These are phyloP conservation scores for Nasonovia ribisnigri DNA, from an alignment of 2,888 invertebrate species.

Conservation along the genomic window DNA sequence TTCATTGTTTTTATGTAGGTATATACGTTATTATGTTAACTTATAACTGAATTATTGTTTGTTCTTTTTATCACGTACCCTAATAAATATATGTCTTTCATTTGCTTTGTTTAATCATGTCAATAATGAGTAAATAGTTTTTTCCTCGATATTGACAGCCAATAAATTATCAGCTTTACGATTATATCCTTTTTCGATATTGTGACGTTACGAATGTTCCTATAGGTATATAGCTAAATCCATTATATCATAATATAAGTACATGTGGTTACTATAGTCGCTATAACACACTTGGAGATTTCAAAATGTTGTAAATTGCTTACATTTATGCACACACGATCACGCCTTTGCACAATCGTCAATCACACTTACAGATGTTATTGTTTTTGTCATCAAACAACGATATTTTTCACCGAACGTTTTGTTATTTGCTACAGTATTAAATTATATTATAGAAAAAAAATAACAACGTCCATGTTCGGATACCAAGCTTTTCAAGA, in stretches of 20 bases:
- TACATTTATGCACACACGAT: neutral
- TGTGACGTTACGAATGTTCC: neutral
- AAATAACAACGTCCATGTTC: neutral
- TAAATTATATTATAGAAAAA: neutral
- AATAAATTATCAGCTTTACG: neutral
- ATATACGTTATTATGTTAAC: too few relatives aligned
- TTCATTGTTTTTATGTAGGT: slow-evolving; percentile 8
- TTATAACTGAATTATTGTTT: neutral
- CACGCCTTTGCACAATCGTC: neutral
- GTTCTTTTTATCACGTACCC: neutral
- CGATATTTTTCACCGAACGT: neutral
- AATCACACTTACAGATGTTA: neutral
- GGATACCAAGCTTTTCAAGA: neutral
- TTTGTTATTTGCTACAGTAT: neutral
- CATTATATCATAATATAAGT: neutral
- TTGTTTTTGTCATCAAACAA: neutral
- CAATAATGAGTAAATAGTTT: slow-evolving; percentile 5
- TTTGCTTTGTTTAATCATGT: neutral
- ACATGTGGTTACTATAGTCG: neutral
- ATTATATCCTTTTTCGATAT: neutral
- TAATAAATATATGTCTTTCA: neutral
- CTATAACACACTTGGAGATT: neutral
- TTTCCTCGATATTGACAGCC: neutral
- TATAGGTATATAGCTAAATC: neutral
- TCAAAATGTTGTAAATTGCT: neutral